phyloP scores from a whole-genome alignment of 2,888 invertebrate species.

The Phragmatobia fuliginosa region DNA sequence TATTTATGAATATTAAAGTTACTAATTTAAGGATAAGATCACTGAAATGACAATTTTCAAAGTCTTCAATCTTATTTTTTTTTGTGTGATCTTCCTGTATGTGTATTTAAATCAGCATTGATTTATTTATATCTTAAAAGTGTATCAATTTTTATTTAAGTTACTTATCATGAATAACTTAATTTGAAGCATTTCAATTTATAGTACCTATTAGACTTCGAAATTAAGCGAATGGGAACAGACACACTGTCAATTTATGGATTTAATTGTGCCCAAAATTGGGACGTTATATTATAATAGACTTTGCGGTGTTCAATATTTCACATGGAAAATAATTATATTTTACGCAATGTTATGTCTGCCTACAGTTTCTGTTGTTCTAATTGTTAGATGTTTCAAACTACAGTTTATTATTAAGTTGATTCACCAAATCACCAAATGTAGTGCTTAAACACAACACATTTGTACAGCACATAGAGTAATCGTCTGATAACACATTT shows the following conservation, averaged over 20 bases:
- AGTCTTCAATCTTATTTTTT: not conserved
- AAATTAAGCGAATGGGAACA: not conserved
- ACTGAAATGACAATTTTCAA: slow-evolving; percentile 19
- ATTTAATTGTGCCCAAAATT: slow-evolving; percentile 7
- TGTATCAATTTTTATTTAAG: not conserved
- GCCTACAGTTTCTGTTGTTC: not conserved
- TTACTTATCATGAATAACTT: not conserved
- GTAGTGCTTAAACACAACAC: too few species aligned
- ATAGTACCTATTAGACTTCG: not conserved
- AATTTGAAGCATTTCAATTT: not conserved
- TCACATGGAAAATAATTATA: not conserved
- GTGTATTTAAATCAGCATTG: not conserved
- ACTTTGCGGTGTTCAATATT: not conserved
- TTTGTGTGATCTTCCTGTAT: not conserved
- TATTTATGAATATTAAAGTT: slow-evolving; percentile 50
- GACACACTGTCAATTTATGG: slow-evolving; percentile 4
- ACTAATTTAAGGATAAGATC: slow-evolving; percentile 30
- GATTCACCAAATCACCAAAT: too few species aligned
- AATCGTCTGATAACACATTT: too few species aligned
- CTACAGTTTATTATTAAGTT: too few species aligned
- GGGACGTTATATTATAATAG: slow-evolving; percentile 1
- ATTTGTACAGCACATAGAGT: too few species aligned
- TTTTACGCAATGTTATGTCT: not conserved
- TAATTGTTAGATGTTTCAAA: not conserved
- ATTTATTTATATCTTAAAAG: not conserved